Base-by-base conservation (phyloP, 1,140 invertebrate species). In the Drosophila takahashii region DNA sequence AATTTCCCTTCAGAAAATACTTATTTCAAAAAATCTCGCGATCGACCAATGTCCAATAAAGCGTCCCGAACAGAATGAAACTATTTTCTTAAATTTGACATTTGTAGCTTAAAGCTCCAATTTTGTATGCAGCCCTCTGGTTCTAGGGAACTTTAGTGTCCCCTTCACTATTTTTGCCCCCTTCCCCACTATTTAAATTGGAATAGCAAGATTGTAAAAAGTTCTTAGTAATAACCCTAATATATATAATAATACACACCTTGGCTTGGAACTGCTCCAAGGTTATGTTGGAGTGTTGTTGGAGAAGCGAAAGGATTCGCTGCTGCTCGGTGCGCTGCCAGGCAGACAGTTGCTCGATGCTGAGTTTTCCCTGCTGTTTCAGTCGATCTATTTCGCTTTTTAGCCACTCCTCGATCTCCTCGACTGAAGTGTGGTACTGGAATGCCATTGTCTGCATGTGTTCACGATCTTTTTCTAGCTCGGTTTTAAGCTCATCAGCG, bases 371-470 rank as follows among this genome's bases (percentile, higher is more conserved):
- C 52, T 91, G 85, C 52, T 80, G 72, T 36, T 87, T 78, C 29
- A 92, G 48, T 0, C 91, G 73, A 6, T 79, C 75, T 7, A 92
- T 76, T 45, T 92, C 91, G 4, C 71, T 62, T 26, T 90, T 84
- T 1, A 91, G 73, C 90, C 90, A 92, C 6, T 80, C 76, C 27
- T 92, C 90, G 5, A 92, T 92, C 18, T 92, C 91, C 64, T 92
- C 91, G 1, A 92, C 85, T 0, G 89, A 91, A 4, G 86, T 89
- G 51, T 92, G 91, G 42, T 92, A 91, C 44, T 92, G 91, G 76
- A 91, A 91, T 11, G 91, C 91, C 72, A 92, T 91, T 0, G 91
- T 92, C 32, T 92, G 90, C 89, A 92, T 91, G 29, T 92, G 91
- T 1, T 91, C 81, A 2, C 90, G 89, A 77, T 92, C 91, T 13